Base-by-base conservation (phyloP, 2,113 vertebrate species). In the Prietella phreatophila region DNA sequence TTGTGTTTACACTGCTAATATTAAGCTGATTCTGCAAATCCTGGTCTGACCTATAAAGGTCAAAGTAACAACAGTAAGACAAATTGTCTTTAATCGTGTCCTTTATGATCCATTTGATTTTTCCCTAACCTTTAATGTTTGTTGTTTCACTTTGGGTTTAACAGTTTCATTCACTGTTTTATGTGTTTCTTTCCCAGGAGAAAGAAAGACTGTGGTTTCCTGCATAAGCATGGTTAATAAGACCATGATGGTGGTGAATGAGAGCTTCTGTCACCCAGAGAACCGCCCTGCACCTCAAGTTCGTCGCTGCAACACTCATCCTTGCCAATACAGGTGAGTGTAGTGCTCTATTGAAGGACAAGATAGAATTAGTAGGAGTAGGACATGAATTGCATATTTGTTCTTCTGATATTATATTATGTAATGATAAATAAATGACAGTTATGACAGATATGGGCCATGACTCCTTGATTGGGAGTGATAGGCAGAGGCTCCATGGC, bases 301-400 rank as follows among this genome's bases (percentile, higher is more conserved):
- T 86, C 96, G 96, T 81, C 95, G 84, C 82, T 99, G 98, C 94
- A 98, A 99, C 93, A 90, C 92, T 19, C 97, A 98, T 89, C 96
- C 96, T 39, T 99, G 98, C 94, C 97, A 97, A 91, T 97, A 97
- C 93, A 93, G 97, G 98, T 99, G 94, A 96, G 39, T n/a, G 33
- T 42, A 14, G 2, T 82, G 19, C 20, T 36, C 11, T 82, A 22
- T 2, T 60, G 17, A 58, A 80, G 0, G 50, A 14, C 50, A 55
- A 30, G 50, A 17, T n/a, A 56, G 50, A 33, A 58, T 36, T 6
- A 73, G 17, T 39, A 39, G 4, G 22, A 27, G 4, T 76, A 76
- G 22, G 13, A 27, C 22, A 19, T 27, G 36, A 33, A 33, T 17
- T 33, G 17, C 42, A 15, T 3, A 33, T 81, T 9, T 81, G 25